Base-by-base conservation (phyloP, 1,140 invertebrate species). In the Calycopis cecrops region DNA sequence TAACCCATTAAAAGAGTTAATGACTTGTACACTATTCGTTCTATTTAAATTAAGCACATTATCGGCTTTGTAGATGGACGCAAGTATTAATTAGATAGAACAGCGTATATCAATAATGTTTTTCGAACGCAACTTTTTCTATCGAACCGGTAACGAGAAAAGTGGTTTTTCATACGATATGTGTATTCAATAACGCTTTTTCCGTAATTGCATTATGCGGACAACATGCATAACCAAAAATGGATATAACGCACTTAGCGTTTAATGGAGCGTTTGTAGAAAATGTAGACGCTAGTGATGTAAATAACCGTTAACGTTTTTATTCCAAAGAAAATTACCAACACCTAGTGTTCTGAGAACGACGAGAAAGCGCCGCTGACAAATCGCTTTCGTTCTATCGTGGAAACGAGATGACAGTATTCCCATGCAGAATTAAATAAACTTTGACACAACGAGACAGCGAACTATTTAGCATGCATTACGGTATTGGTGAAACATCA, bases 141-240 rank as follows among this genome's bases (percentile, higher is more conserved):
- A 28, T 40, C 14, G 16, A 44, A 18, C 40, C 16, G 40, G 40
- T 44, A 44, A 17, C 14, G 40, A 44, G 40, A 16, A 40, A 40
- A 44, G 40, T 16, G 40, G 40, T 44, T 44, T 44, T 44, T 44
- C 40, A 44, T 16, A 44, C 12, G 21, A 28, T 6, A 28, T 40
- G 12, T 9, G 35, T 40, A 14, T 40, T 44, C 40, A 17, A 9
- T 9, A 44, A 44, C 40, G 40, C 40, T 44, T 44, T 44, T 44
- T 44, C 40, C 14, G 40, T 44, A 44, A 44, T 44, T 17, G 9
- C 40, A 44, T 44, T 44, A 44, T 44, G 14, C 40, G 40, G 40
- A 44, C 40, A 44, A 44, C 40, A 44, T 44, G 40, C 40, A 44
- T 44, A 44, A 44, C 40, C 40, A 44, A 44, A 44, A 44, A 44